Conservation (phyloP, 2,888 invertebrate species). For the Aricia artaxerxes region DNA sequence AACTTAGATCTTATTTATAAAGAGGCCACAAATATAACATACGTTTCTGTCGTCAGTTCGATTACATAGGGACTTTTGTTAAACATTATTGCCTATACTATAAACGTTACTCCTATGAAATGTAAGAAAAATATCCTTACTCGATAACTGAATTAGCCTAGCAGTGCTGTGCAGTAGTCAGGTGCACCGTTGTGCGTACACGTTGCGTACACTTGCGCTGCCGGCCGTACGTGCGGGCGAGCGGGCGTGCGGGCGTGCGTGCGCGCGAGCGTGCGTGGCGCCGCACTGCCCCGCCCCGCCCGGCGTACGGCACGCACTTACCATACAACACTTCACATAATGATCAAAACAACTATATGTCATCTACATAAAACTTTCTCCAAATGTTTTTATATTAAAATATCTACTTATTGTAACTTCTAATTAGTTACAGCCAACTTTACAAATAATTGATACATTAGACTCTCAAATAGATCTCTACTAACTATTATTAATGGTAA, state of each 20-base stretch:
- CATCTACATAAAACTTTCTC: slow-evolving; percentile 80
- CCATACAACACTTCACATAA: slow-evolving; percentile 78
- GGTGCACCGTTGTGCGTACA: slow-evolving; percentile 72
- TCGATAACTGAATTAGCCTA: slow-evolving; percentile 77
- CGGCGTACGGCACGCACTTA: slow-evolving; percentile 57
- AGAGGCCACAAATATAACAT: slow-evolving; percentile 81
- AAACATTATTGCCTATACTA: slow-evolving; percentile 78
- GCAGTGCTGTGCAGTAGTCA: slow-evolving; percentile 74
- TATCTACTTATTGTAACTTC: slow-evolving; percentile 80
- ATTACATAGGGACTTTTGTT: slow-evolving; percentile 80
- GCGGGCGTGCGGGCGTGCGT: slow-evolving; percentile 47
- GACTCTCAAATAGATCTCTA: slow-evolving; percentile 81
- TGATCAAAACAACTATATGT: slow-evolving; percentile 78
- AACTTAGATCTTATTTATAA: slow-evolving; percentile 80
- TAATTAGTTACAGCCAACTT: slow-evolving; percentile 81
- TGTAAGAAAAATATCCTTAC: slow-evolving; percentile 79
- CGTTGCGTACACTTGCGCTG: slow-evolving; percentile 58
- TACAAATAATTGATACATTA: slow-evolving; percentile 82
- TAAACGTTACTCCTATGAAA: slow-evolving; percentile 76
- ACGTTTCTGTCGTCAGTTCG: slow-evolving; percentile 80
- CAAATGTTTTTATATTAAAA: slow-evolving; percentile 81
- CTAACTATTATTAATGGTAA: slow-evolving; percentile 81
- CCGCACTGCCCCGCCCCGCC: slow-evolving; percentile 39
- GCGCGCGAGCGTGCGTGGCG: slow-evolving; percentile 43
- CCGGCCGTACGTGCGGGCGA: slow-evolving; percentile 32